A percentile compares a stretch with the other conserved stretches of the same genome.
These are phyloP conservation scores for Cerceris rybyensis DNA, from an alignment of 2,888 invertebrate genomes.

Conservation along the genomic window DNA sequence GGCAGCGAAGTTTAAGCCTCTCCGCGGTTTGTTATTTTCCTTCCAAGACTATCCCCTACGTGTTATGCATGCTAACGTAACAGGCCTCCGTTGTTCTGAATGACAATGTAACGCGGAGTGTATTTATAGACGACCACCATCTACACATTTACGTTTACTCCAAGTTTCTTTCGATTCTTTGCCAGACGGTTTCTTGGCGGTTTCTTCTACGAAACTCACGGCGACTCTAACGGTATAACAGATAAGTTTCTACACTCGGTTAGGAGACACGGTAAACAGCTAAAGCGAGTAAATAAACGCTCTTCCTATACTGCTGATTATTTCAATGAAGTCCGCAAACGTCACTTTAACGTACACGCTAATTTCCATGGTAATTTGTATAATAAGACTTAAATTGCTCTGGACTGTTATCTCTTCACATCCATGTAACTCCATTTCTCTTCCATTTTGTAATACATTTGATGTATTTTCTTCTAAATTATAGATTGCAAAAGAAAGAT, in stretches of 20 bases:
- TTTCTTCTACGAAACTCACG: conserved; percentile 23
- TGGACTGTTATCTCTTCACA: too few species aligned
- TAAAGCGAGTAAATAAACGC: not conserved
- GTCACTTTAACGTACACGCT: not conserved
- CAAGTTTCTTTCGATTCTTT: conserved; percentile 39
- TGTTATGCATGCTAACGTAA: conserved; percentile 58
- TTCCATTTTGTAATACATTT: too few species aligned
- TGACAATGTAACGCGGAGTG: conserved; percentile 54
- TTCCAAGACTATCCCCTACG: conserved; percentile 46
- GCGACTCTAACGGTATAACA: conserved; percentile 40
- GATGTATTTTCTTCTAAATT: too few species aligned
- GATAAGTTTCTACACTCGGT: conserved; percentile 5
- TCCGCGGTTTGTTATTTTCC: conserved; percentile 20
- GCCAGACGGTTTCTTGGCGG: conserved; percentile 24
- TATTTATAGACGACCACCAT: conserved; percentile 54
- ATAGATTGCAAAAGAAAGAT: too few species aligned
- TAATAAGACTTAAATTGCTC: not conserved
- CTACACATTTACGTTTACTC: conserved; percentile 26
- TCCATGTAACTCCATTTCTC: not conserved
- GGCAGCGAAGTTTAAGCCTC: conserved; percentile 17
- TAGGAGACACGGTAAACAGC: not conserved
- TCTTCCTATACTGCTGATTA: not conserved
- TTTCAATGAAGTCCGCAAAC: not conserved
- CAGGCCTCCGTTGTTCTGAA: conserved; percentile 50
- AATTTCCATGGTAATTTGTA: not conserved